A percentile compares a stretch with the other conserved stretches of the same genome.
Conservation (phyloP, 2,113 vertebrate genomes). For the Eudyptes chrysolophus region DNA sequence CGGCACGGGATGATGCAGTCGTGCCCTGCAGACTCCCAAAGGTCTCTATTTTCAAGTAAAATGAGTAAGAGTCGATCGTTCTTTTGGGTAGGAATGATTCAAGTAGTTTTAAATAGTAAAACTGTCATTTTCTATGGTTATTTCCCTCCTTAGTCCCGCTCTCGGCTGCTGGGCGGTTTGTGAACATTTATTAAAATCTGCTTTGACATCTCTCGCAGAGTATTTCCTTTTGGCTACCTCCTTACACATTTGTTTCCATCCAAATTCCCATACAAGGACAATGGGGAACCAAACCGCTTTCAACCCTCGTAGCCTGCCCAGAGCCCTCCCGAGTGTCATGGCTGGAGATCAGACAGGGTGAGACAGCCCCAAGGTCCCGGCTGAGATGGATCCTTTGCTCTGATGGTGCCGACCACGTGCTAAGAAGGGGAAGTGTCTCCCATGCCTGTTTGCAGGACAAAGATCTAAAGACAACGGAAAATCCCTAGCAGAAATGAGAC, state of each 20-base stretch:
- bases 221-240: slow-evolving; percentile 41
- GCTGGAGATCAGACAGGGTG: background rate
- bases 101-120: slow-evolving; percentile 17
- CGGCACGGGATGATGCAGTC: rapidly evolving
- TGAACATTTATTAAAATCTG: background rate
- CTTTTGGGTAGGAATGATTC: background rate
- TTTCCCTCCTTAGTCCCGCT: background rate
- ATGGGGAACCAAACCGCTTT: background rate
- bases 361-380: background rate
- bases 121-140: background rate
- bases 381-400: background rate
- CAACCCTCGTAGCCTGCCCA: background rate
- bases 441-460: background rate
- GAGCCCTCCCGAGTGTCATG: background rate
- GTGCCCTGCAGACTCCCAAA: background rate
- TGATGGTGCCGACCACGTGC: rapidly evolving
- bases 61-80: background rate
- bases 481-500: background rate
- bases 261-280: slow-evolving; percentile 22
- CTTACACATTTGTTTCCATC: background rate
- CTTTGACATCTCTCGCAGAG: background rate
- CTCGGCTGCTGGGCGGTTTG: background rate
- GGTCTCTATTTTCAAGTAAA: background rate
- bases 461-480: background rate
- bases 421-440: background rate